These are phyloP conservation scores for Amorpha juglandis DNA, from an alignment of 2,888 invertebrate genomes.

Conservation along the genomic window DNA sequence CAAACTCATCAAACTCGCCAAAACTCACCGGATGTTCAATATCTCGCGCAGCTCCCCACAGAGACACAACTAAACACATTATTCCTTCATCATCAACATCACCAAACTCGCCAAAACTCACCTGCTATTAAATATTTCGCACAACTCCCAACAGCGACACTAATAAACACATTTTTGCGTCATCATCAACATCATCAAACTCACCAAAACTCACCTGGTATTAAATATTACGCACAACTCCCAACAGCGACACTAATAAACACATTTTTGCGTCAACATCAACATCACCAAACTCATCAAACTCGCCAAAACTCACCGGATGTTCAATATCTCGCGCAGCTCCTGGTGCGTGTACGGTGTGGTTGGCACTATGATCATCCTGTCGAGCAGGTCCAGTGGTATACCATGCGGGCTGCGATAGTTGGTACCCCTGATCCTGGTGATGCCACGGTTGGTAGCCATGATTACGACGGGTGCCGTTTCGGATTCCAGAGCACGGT, in stretches of 20 bases:
- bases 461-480: slow-evolving; percentile 99
- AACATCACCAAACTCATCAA: neutral
- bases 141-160: no score
- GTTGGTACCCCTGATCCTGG: slow-evolving; percentile 96
- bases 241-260: neutral
- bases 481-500: slow-evolving; percentile 98
- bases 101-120: no score
- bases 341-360: slow-evolving; percentile 94
- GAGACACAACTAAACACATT: no score
- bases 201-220: no score
- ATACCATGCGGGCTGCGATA: slow-evolving; percentile 98
- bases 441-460: slow-evolving; percentile 98
- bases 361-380: slow-evolving; percentile 97
- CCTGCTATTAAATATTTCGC: no score
- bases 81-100: no score
- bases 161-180: no score
- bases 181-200: no score
- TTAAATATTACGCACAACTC: no score
- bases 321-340: slow-evolving; percentile 95
- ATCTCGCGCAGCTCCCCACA: no score
- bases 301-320: slow-evolving; percentile 78
- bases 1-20: no score
- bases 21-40: no score
- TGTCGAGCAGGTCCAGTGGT: slow-evolving; percentile 97
- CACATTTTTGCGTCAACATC: neutral